Evolutionary conservation across 2,797 vertebrate genomes (phyloP), one percentile per base, ranked within the genome.

Genomic region (Acipenser transmontanus): DNA sequence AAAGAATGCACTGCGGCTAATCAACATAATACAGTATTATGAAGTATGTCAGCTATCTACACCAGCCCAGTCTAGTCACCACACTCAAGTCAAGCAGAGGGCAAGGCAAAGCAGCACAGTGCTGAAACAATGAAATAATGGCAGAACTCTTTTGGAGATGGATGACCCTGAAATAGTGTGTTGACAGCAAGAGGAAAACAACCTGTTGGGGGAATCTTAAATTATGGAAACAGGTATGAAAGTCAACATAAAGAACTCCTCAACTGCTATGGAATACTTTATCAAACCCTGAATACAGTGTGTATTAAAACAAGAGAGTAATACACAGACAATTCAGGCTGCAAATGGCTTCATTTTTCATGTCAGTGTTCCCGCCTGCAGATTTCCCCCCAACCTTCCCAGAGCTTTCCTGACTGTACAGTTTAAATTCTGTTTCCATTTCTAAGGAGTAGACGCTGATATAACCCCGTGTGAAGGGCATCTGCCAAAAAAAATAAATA

Each of bases 211-310:
- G 66, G 73, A 76, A 60, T 62, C 8, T 56, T 10, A 72, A 63
- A 71, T 77, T 71, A 70, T 74, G 75, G 70, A 52, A 72, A 67
- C 66, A 72, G 59, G 73, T 80, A 71, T 50, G 49, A 70, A 81
- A 76, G 48, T 47, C 7, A 59, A 68, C 49, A 75, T 74, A 68
- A 0, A 47, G 63, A 72, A 49, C 63, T 72, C 74, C 71, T 78
- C 66, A 68, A 70, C 34, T 6, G 64, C 63, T 76, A 74, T 70
- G 69, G 72, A 79, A 62, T 0, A 76, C 62, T 70, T 65, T 65
- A 75, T 81, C 70, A 80, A 76, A 76, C 73, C 77, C 71, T 78
- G 72, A 77, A 73, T 50, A 65, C 34, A n/a, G 64, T 72, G 72
- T 71, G 68, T 67, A 68, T 66, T 50, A 72, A 51, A 56, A 64